phyloP scores from a whole-genome alignment of 1,140 invertebrate species.

The Eriosoma lanigerum region DNA sequence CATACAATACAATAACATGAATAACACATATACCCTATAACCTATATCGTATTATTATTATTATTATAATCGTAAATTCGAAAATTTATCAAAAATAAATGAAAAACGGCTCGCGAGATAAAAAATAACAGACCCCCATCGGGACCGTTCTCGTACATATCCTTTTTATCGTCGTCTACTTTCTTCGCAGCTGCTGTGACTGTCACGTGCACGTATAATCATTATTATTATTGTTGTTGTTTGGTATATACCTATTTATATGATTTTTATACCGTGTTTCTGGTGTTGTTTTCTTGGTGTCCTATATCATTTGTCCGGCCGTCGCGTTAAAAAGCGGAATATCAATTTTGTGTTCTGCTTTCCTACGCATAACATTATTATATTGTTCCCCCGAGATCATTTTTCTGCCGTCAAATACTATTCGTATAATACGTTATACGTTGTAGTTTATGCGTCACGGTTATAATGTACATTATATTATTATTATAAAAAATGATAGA shows the following conservation, averaged over 20 bases:
- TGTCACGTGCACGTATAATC: too few relatives aligned
- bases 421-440: too few relatives aligned
- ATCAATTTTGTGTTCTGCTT: not conserved
- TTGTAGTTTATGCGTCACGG: too few relatives aligned
- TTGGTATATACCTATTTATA: too few relatives aligned
- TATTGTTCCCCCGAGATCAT: constrained; percentile 9
- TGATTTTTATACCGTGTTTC: too few relatives aligned
- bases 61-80: not conserved
- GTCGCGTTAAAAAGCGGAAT: not conserved
- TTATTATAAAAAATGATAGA: not conserved
- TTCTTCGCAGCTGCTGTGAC: too few relatives aligned
- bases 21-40: too few relatives aligned
- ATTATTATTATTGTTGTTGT: too few relatives aligned
- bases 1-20: too few relatives aligned
- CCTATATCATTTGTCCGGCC: not conserved
- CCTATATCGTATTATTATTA: not conserved
- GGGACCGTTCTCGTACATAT: not conserved
- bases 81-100: constrained; percentile 23
- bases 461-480: not conserved
- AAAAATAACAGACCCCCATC: not conserved
- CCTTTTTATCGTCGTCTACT: too few relatives aligned
- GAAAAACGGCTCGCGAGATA: not conserved
- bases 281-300: too few relatives aligned
- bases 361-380: not conserved
- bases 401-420: constrained; percentile 7